Evolutionary conservation across 2,797 vertebrate species (phyloP), one percentile per base, ranked within the genome.

Genomic region (Rhabdomys pumilio): DNA sequence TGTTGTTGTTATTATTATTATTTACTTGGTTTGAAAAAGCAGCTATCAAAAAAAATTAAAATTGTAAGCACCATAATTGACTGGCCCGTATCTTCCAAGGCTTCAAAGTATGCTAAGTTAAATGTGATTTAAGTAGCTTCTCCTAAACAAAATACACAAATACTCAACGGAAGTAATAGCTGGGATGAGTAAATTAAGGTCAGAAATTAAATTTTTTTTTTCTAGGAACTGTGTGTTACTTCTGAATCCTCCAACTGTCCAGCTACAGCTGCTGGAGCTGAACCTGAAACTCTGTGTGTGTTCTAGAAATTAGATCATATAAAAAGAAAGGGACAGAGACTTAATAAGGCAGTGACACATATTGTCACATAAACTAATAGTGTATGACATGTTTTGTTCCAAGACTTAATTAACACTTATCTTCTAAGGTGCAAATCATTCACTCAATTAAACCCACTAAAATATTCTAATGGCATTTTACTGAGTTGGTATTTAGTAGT

Each of bases 261-360:
- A 83, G 41, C 61, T 92, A 92, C 38, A 65, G 83, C 44, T 73
- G 20, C 20, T 81, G 22, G 57, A 17, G 38, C 29, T 93, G 67
- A 76, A 76, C 29, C 69, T 91, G 53, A 95, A 89, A 73, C 31
- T 77, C 44, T 87, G 75, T 12, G 5, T 81, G 8, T 15, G 31
- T 80, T 85, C 44, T 82, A 85, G 63, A 93, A 93, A 90, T 90
- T 44, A 75, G 50, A 29, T 76, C 53, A 41, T 55, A 34, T 77
- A 61, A 67, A 86, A 86, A 26, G 85, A 67, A 6, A 1, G 17
- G 41, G 41, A 50, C 67, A n/a, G 41, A 86, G 57, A 85, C 38
- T 47, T 79, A 31, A 26, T 59, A 76, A 17, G 55, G 20, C 11
- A 67, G 61, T 63, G 73, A 19, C 34, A 80, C 3, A 0, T 63